Percentiles rank a stretch among this genome's conserved stretches.
Evolutionary conservation across 2,888 invertebrate genomes (phyloP).

Genomic region (Eilema depressum): DNA sequence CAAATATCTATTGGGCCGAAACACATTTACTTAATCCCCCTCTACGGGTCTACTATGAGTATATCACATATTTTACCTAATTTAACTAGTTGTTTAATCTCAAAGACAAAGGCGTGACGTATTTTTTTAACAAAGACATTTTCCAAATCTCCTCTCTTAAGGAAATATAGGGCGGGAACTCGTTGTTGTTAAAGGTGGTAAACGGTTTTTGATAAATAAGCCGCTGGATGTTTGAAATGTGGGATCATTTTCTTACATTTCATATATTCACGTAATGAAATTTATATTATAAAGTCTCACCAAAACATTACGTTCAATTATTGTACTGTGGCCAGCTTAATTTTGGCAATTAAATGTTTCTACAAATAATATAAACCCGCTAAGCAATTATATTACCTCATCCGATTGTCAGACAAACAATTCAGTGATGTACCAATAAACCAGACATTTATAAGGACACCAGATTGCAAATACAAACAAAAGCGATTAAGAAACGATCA

Average conservation of each 20-base stretch:
- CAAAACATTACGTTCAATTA: constrained; percentile 58
- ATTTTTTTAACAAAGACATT: constrained; percentile 59
- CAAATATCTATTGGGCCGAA: constrained; percentile 69
- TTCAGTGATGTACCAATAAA: constrained; percentile 46
- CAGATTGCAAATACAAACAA: constrained; percentile 39
- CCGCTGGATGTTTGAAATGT: constrained; percentile 62
- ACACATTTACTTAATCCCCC: constrained; percentile 70
- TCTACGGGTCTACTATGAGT: constrained; percentile 28
- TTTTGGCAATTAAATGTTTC: constrained; percentile 64
- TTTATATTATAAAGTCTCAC: constrained; percentile 36
- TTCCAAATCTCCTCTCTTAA: constrained; percentile 62
- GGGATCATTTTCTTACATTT: constrained; percentile 62
- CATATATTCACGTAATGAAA: no score
- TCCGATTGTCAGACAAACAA: constrained; percentile 50
- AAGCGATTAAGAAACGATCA: constrained; percentile 48
- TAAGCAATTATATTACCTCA: constrained; percentile 61
- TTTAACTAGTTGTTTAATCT: constrained; percentile 36
- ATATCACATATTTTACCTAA: constrained; percentile 35
- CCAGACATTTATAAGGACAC: constrained; percentile 41
- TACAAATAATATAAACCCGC: constrained; percentile 55
- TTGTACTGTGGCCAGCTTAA: constrained; percentile 67
- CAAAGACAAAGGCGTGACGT: constrained; percentile 13
- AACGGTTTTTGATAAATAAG: constrained; percentile 68
- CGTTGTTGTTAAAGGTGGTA: constrained; percentile 48
- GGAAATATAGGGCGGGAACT: constrained; percentile 60